Base-by-base conservation (phyloP, 92 coral and sea anemone species). In the Umimayanthus kanabou region DNA sequence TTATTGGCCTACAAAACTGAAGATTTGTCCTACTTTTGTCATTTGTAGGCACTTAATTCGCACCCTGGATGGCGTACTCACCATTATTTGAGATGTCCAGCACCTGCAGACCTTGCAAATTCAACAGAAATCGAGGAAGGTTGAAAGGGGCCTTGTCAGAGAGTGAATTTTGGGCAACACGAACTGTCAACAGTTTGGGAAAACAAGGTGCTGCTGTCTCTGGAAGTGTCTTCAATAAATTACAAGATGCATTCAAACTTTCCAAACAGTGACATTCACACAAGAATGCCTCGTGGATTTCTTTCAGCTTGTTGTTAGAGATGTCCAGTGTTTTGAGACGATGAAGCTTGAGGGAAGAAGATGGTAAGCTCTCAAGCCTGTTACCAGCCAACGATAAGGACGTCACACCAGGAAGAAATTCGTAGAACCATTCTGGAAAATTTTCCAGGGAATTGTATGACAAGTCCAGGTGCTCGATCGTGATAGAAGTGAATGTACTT, bases 361-460 rank as follows among this genome's bases (percentile, higher is more conserved):
- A 69, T 10, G 98, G 98, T 30, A 96, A 61, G 61, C 26, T 49
- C 39, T 81, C 83, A 83, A 96, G 93, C 73, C 85, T 80, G 89
- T 97, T 97, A 28, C 91, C 94, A 77, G 87, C 92, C 45, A 95
- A 72, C 78, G 93, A 91, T 43, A 97, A 90, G 80, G 88, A 72
- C 5, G 91, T 85, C 49, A 97, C 66, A 13, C 94, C 93, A 0
- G 95, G 96, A 72, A 95, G 91, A 82, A 88, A 86, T 22, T 89
- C 92, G 1, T 93, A 89, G 2, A 97, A 77, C 96, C 99, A 92
- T 37, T 88, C 90, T 4, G 99, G 99, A 77, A 97, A 89, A 58
- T 80, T 79, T 53, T 89, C 65, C 70, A 92, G 81, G 4, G 80
- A 78, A 76, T 95, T 97, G 86, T 95, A 88, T 3, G 99, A 95